phyloP scores from a whole-genome alignment of 2,113 vertebrate genomes.

The Pterocles orientalis region DNA sequence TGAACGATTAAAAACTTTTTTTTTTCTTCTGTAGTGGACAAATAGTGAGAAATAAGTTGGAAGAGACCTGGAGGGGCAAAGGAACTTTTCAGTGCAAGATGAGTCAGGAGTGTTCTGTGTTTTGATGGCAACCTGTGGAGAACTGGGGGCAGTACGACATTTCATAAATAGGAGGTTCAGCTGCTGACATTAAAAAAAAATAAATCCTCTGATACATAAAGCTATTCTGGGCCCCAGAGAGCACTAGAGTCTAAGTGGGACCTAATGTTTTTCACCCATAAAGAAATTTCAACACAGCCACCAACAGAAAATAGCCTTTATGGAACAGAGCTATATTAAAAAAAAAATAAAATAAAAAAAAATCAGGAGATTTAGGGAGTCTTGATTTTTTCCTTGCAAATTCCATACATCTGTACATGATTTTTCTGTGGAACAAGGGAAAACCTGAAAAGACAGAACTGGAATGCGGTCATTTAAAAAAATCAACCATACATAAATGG shows the following conservation, averaged over 20 bases:
- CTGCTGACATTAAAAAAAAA: not conserved
- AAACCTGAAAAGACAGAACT: not conserved
- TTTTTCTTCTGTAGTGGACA: not conserved
- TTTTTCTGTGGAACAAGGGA: not conserved
- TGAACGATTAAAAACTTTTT: not conserved
- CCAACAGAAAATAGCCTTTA: not conserved
- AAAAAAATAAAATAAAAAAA: not conserved
- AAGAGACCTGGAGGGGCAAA: not conserved
- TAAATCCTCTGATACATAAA: not conserved
- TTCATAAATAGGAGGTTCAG: not conserved
- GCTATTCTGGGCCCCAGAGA: not conserved
- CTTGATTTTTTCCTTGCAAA: not conserved
- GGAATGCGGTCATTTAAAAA: not conserved
- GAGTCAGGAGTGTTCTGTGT: not conserved
- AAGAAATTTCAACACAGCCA: not conserved
- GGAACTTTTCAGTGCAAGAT: not conserved
- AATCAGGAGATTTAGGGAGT: not conserved
- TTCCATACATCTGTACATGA: not conserved
- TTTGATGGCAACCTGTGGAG: not conserved
- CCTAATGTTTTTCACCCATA: not conserved
- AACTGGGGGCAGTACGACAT: not conserved
- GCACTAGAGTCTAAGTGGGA: not conserved
- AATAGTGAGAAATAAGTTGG: not conserved
- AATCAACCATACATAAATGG: not conserved
- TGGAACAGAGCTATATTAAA: not conserved